Evolutionary conservation across 2,113 vertebrate species (phyloP).

Genomic region (Calonectris borealis): DNA sequence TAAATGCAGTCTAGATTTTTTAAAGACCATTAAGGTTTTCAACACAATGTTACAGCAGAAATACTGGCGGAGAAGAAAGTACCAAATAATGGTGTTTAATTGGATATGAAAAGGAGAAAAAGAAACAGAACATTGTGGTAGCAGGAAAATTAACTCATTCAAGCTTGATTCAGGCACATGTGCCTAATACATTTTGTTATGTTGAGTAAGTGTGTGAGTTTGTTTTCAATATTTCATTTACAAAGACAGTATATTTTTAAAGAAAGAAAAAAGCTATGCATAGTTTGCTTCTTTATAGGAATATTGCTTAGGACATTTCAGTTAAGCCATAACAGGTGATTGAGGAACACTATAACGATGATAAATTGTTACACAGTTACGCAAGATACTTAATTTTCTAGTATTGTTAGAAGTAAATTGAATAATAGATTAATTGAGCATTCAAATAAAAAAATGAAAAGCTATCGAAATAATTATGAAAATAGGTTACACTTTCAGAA

Average conservation of each 20-base stretch:
- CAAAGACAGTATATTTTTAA: not conserved
- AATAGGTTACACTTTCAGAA: not conserved
- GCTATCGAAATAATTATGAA: not conserved
- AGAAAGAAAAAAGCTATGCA: not conserved
- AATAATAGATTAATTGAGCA: conserved; percentile 31
- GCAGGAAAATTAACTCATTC: not conserved
- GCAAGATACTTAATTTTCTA: conserved; percentile 6
- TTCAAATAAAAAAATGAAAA: conserved; percentile 23
- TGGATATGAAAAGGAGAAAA: not conserved
- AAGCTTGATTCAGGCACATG: not conserved
- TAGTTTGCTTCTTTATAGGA: not conserved
- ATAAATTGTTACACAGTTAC: not conserved
- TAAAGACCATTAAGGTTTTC: not conserved
- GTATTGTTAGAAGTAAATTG: conserved; percentile 27
- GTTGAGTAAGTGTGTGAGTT: not conserved
- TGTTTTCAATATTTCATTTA: not conserved
- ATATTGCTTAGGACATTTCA: not conserved
- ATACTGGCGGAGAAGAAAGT: not conserved
- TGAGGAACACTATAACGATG: not conserved
- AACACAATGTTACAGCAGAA: not conserved
- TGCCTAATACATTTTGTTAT: not conserved
- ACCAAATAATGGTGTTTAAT: not conserved
- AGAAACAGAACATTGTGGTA: not conserved
- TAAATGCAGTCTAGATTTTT: not conserved
- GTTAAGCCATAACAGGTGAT: not conserved